Percentiles rank a stretch among this genome's conserved stretches.
Evolutionary conservation across 2,113 vertebrate species (phyloP).

Genomic region (Erpornis zantholeuca): DNA sequence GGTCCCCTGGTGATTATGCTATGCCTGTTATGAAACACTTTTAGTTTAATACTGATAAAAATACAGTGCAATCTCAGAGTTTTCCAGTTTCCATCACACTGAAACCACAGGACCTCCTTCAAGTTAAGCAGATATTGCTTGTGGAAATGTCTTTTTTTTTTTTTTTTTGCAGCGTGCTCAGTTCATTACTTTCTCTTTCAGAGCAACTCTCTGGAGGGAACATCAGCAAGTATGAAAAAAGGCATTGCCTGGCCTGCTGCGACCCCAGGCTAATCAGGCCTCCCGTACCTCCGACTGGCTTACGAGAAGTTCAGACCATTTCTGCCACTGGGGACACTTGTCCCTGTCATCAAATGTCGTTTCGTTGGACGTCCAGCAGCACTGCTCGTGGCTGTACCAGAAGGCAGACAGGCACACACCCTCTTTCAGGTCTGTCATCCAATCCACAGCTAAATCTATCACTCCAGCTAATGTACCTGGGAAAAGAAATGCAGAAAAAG

Average conservation of each 20-base stretch:
- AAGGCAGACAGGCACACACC: slow-evolving; percentile 93
- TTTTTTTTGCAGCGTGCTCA: neutral
- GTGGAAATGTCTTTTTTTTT: neutral
- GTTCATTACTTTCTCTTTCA: neutral
- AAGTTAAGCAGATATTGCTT: neutral
- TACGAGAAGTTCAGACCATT: slow-evolving; percentile 95
- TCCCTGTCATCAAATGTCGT: slow-evolving; percentile 94
- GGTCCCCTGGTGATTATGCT: neutral
- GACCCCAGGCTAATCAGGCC: neutral
- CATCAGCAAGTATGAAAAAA: neutral
- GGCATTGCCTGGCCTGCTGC: neutral
- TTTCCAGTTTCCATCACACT: neutral
- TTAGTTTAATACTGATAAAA: neutral
- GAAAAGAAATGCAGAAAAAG: neutral
- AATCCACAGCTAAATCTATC: slow-evolving; percentile 96
- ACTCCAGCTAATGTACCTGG: slow-evolving; percentile 93
- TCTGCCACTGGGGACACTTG: slow-evolving; percentile 97
- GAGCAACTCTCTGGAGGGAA: neutral
- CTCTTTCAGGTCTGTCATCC: slow-evolving; percentile 99
- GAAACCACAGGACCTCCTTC: neutral
- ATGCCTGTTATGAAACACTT: neutral
- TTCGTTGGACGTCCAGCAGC: slow-evolving; percentile 97
- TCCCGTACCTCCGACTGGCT: slow-evolving; percentile 82
- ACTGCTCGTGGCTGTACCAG: slow-evolving; percentile 98
- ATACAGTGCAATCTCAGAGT: neutral